Evolutionary conservation across 2,113 vertebrate genomes (phyloP), one percentile per base, ranked within the genome.

Genomic region (Limnothrissa miodon): DNA sequence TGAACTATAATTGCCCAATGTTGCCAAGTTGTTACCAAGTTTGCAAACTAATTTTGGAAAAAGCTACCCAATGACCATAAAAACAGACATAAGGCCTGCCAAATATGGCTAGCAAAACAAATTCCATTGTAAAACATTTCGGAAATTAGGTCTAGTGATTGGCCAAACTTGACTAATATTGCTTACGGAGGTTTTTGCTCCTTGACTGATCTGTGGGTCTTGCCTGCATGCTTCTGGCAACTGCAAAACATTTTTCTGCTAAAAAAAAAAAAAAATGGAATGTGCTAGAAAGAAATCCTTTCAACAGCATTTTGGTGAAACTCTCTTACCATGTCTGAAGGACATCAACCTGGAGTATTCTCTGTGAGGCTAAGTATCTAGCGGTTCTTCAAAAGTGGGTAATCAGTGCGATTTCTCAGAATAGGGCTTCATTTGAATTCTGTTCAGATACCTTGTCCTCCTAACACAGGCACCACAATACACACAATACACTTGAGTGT

Each of bases 311-410:
- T 36, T 74, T 36, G 29, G 15, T 74, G 13, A 74, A 36, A 15
- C 66, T 74, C 33, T 36, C 10, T 13, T 17, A 13, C 33, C 36
- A 39, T 36, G 53, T 82, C 82, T 39, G 74, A 83, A 87, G 66
- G 48, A 88, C 85, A 45, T 83, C 80, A 85, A 87, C 84, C 80
- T 86, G 70, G 29, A 42, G 10, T 13, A 33, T 36, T 74, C 36
- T 74, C 29, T 36, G 11, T 1, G 9, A 29, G 10, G 25, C 11
- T 36, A 17, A 36, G 7, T 36, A 4, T 36, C 11, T 36, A 33
- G 10, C 36, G 66, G 13, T 1, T 36, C 9, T 5, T 33, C 36
- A 74, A 62, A 62, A 36, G 66, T 36, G 10, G 15, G 33, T 0
- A 36, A 74, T 74, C 15, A 74, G 29, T 36, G 10, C 33, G 2